Conservation (phyloP, 2,113 vertebrate species). For the Beaufortia kweichowensis region DNA sequence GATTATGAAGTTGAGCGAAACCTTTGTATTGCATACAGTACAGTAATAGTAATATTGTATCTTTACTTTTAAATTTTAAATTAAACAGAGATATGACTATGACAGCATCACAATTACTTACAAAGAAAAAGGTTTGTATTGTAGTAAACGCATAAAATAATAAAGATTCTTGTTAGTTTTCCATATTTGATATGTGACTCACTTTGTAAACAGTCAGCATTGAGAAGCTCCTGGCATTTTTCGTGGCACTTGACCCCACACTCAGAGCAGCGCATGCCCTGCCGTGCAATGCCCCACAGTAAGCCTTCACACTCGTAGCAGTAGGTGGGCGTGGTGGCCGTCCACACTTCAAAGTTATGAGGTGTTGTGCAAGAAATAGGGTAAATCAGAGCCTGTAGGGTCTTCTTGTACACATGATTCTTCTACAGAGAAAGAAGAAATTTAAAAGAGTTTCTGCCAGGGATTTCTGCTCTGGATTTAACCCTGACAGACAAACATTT, state of each 20-base stretch:
- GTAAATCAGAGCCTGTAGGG: slow-evolving; percentile 96
- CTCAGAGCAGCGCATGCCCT: slow-evolving; percentile 93
- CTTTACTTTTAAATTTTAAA: too few species aligned
- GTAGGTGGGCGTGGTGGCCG: slow-evolving; percentile 94
- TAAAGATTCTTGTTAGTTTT: not conserved
- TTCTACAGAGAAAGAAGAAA: slow-evolving; percentile 75
- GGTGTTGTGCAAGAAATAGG: slow-evolving; percentile 97
- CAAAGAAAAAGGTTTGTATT: not conserved
- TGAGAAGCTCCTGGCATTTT: slow-evolving; percentile 97
- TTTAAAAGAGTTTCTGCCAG: not conserved
- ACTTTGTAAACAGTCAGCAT: slow-evolving; percentile 96
- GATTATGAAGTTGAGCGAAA: too few species aligned
- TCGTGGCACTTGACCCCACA: slow-evolving; percentile 98
- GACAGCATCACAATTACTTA: not conserved
- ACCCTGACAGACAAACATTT: not conserved
- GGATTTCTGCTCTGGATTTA: not conserved
- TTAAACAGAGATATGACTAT: not conserved
- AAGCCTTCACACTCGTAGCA: slow-evolving; percentile 97
- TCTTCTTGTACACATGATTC: slow-evolving; percentile 94
- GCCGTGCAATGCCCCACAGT: slow-evolving; percentile 95
- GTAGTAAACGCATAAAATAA: too few species aligned
- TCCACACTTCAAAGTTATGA: slow-evolving; percentile 96
- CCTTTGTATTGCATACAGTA: not conserved
- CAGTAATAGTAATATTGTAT: not conserved
- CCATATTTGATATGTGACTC: slow-evolving; percentile 66